Evolutionary conservation across 2,888 invertebrate genomes (phyloP).

Genomic region (Xestia ashworthii): DNA sequence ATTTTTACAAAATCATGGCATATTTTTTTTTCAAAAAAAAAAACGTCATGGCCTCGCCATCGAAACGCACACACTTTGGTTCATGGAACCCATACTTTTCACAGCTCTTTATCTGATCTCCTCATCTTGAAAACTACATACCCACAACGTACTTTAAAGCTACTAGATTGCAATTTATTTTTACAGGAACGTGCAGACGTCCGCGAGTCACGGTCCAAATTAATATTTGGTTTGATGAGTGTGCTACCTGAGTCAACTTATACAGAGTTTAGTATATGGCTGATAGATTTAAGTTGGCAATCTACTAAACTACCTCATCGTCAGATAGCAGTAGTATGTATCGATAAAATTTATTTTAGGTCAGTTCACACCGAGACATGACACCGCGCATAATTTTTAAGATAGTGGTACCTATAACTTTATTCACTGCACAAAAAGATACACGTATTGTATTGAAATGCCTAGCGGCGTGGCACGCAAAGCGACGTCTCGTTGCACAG

Average conservation of each 20-base stretch:
- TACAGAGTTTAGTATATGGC: conserved; percentile 80
- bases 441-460: not conserved
- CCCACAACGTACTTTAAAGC: too few species aligned
- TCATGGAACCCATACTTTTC: not conserved
- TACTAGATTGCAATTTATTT: not conserved
- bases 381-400: not conserved
- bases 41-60: too few species aligned
- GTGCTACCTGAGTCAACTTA: conserved; percentile 80
- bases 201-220: conserved; percentile 79
- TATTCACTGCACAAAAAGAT: not conserved
- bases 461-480: not conserved
- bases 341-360: conserved; percentile 1
- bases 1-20: too few species aligned
- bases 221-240: conserved; percentile 85
- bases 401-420: not conserved
- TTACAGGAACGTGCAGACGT: conserved; percentile 85
- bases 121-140: not conserved
- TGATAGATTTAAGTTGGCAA: conserved; percentile 79
- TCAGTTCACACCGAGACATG: not conserved
- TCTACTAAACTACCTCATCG: conserved; percentile 81
- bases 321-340: conserved; percentile 84
- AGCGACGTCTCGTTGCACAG: not conserved
- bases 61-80: too few species aligned
- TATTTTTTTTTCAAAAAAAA: too few species aligned
- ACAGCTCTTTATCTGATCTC: not conserved